These are phyloP conservation scores for Polypterus senegalus DNA, from an alignment of 2,113 vertebrate species.

Conservation along the genomic window DNA sequence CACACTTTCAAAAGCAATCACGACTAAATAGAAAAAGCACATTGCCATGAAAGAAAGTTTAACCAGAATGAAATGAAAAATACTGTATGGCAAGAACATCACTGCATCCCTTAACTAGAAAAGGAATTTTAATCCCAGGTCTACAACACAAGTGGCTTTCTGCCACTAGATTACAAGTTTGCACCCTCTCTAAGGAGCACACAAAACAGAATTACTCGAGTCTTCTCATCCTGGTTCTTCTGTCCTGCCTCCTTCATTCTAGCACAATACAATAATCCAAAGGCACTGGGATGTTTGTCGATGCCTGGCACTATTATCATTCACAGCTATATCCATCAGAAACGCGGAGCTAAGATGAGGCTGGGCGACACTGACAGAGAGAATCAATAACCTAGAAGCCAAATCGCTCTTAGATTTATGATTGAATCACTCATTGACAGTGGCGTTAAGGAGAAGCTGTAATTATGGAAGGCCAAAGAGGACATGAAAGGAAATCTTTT, in stretches of 20 bases:
- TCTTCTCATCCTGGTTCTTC: not conserved
- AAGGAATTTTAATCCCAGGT: too few relatives aligned
- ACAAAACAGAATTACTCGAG: not conserved
- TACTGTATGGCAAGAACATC: too few relatives aligned
- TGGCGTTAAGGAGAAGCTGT: slow-evolving; percentile 6
- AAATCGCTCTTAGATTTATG: slow-evolving; percentile 8
- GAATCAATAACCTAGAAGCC: slow-evolving; percentile 8
- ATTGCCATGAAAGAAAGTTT: too few relatives aligned
- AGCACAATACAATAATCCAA: not conserved
- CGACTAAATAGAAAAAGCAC: too few relatives aligned
- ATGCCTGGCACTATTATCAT: not conserved
- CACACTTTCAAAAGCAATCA: too few relatives aligned
- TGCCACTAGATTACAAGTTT: too few relatives aligned
- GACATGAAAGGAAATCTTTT: not conserved
- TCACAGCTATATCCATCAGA: not conserved
- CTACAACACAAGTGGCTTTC: too few relatives aligned
- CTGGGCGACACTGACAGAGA: not conserved
- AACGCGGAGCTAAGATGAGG: slow-evolving; percentile 1
- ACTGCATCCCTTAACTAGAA: too few relatives aligned
- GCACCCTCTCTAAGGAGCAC: not conserved
- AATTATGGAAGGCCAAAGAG: slow-evolving; percentile 1
- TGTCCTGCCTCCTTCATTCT: not conserved
- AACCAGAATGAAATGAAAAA: too few relatives aligned
- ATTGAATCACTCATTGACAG: slow-evolving; percentile 7
- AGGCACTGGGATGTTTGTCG: not conserved